A percentile compares a stretch with the other conserved stretches of the same genome.
Evolutionary conservation across 1,140 invertebrate genomes (phyloP).

Genomic region (Helicoverpa zea): DNA sequence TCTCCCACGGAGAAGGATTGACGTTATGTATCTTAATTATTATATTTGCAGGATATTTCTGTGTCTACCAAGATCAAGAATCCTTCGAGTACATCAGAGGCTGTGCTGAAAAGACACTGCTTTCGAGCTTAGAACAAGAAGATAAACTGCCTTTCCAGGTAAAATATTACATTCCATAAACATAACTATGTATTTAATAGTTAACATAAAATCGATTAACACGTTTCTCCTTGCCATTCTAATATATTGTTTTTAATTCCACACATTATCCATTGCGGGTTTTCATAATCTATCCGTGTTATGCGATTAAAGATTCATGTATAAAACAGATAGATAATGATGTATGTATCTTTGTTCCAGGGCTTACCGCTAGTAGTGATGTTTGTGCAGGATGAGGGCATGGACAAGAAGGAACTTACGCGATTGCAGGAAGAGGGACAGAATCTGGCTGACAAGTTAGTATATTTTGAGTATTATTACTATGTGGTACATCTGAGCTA

Average conservation of each 20-base stretch:
- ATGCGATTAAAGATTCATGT: too few species aligned
- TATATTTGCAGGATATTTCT: slow-evolving; percentile 91
- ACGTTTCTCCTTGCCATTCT: too few species aligned
- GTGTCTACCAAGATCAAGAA: slow-evolving; percentile 96
- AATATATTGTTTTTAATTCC: too few species aligned
- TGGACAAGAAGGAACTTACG: slow-evolving; percentile 94
- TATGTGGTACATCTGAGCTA: too few species aligned
- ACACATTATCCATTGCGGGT: too few species aligned
- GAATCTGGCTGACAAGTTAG: slow-evolving; percentile 94
- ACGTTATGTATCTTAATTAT: too few species aligned
- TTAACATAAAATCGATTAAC: too few species aligned
- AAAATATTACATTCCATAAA: not conserved
- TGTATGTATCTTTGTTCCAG: slow-evolving; percentile 78
- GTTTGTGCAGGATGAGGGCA: slow-evolving; percentile 94
- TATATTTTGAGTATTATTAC: too few species aligned
- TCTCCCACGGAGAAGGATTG: too few species aligned
- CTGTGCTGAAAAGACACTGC: slow-evolving; percentile 96
- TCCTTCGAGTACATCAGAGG: slow-evolving; percentile 97
- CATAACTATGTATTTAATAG: too few species aligned
- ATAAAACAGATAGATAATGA: too few species aligned
- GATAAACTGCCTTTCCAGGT: slow-evolving; percentile 93
- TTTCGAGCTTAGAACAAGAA: slow-evolving; percentile 96
- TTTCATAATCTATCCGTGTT: not conserved
- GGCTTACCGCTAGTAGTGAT: slow-evolving; percentile 96
- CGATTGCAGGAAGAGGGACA: slow-evolving; percentile 96